phyloP scores from a whole-genome alignment of 2,113 vertebrate genomes.

The Dasyurus viverrinus region DNA sequence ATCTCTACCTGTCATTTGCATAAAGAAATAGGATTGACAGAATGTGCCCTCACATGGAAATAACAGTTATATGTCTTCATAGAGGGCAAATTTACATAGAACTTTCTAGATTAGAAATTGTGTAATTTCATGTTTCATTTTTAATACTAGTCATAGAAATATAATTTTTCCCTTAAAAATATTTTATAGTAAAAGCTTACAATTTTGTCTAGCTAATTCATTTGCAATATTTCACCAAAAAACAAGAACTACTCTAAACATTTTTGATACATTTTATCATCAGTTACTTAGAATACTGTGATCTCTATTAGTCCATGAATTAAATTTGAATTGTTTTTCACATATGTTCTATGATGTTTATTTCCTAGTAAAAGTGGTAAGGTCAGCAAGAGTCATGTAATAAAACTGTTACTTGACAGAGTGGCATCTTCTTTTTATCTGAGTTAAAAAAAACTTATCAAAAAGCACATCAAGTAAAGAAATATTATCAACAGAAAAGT shows the following conservation, averaged over 20 bases:
- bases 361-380: background rate
- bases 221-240: slow-evolving; percentile 9
- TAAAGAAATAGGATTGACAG: slow-evolving; percentile 40
- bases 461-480: background rate
- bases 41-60: slow-evolving; percentile 21
- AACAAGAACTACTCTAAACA: background rate
- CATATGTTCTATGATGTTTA: slow-evolving; percentile 21
- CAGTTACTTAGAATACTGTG: background rate
- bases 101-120: slow-evolving; percentile 25
- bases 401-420: background rate
- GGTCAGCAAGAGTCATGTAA: background rate
- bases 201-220: background rate
- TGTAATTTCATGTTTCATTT: slow-evolving; percentile 31
- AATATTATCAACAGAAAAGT: background rate
- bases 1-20: slow-evolving; percentile 22
- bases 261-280: background rate
- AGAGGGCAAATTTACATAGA: background rate
- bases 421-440: background rate
- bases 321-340: slow-evolving; percentile 25
- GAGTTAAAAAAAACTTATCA: background rate
- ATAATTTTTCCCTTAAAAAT: slow-evolving; percentile 1
- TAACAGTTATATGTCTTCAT: background rate
- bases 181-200: slow-evolving; percentile 11
- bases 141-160: background rate
- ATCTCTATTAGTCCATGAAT: background rate